Evolutionary conservation across 2,113 vertebrate genomes (phyloP).

Genomic region (Cyanistes caeruleus): DNA sequence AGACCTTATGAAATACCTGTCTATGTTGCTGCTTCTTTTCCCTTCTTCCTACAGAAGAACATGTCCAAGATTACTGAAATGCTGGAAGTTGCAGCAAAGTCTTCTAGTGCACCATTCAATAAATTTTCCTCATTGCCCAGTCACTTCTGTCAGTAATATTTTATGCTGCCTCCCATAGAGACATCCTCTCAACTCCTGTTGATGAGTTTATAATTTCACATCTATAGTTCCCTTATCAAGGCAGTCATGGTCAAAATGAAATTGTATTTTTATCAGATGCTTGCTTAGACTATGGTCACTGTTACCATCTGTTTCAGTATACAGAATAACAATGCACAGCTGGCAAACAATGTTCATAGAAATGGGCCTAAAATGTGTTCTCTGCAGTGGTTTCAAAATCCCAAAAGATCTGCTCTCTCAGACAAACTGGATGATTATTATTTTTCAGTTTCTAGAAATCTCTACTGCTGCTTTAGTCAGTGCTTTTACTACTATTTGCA

Average conservation of each 20-base stretch:
- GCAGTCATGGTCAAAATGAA: background rate
- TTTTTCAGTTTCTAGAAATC: constrained; percentile 22
- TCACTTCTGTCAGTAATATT: background rate
- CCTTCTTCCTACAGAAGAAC: background rate
- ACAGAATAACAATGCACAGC: background rate
- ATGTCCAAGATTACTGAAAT: background rate
- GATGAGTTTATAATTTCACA: background rate
- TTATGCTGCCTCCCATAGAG: background rate
- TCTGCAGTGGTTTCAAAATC: background rate
- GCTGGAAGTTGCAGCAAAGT: background rate
- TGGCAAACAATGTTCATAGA: background rate
- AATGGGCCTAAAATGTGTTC: background rate
- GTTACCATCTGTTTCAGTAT: background rate
- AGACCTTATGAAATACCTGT: background rate
- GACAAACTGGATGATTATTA: background rate
- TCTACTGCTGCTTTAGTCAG: background rate
- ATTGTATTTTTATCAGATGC: background rate
- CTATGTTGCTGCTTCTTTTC: background rate
- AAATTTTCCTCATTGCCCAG: background rate
- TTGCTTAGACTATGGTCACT: background rate
- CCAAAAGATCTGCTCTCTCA: background rate
- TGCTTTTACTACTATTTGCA: constrained; percentile 37
- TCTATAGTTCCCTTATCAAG: background rate
- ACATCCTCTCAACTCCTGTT: background rate
- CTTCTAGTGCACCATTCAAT: background rate